A percentile compares a stretch with the other conserved stretches of the same genome.
phyloP scores from a whole-genome alignment of 2,797 vertebrate genomes.

The Spheniscus humboldti region DNA sequence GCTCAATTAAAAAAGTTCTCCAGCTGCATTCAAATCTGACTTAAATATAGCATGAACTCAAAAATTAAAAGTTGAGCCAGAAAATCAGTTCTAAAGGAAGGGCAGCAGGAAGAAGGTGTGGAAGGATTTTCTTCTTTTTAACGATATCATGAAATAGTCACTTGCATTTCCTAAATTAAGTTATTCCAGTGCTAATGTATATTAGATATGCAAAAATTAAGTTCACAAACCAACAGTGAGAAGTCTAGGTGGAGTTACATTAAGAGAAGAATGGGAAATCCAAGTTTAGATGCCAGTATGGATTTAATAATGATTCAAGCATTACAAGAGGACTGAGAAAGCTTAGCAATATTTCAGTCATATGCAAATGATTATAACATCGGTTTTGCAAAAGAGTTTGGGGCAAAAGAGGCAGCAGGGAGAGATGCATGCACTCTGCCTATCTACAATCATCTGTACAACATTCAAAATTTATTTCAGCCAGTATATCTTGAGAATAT shows the following conservation, averaged over 20 bases:
- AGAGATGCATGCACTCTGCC: not conserved
- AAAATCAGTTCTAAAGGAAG: not conserved
- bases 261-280: not conserved
- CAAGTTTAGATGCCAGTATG: not conserved
- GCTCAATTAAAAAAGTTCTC: not conserved
- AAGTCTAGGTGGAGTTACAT: not conserved
- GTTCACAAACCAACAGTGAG: not conserved
- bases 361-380: not conserved
- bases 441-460: not conserved
- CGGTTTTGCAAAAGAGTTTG: not conserved
- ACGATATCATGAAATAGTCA: not conserved
- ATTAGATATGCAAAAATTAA: not conserved
- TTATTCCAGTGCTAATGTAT: not conserved
- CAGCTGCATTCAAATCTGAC: not conserved
- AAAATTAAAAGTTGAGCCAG: not conserved
- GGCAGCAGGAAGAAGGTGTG: not conserved
- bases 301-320: not conserved
- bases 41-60: constrained; percentile 1
- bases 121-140: not conserved
- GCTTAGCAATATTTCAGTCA: not conserved
- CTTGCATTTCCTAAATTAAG: not conserved
- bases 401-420: constrained; percentile 24
- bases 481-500: constrained; percentile 21
- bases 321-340: not conserved
- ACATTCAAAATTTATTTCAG: not conserved